Base-by-base conservation (phyloP, 2,113 vertebrate genomes). In the Clarias magur region DNA sequence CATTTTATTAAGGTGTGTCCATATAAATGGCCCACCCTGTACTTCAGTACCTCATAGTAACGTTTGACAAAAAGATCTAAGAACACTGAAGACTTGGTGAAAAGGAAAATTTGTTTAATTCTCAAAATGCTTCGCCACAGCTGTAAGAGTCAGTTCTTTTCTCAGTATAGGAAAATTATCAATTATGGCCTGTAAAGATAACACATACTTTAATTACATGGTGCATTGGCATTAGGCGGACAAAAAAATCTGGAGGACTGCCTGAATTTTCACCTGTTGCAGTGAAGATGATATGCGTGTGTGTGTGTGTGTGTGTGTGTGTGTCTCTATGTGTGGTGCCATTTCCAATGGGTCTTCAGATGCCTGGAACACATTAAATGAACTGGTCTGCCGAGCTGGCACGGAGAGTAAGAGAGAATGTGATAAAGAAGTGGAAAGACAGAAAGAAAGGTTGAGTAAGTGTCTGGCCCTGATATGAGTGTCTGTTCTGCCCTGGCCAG, bases 351-450 rank as follows among this genome's bases (percentile, higher is more conserved):
- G 2, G 68, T 75, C 80, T 67, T 34, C 70, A 65, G 27, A 54
- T 42, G 76, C 78, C 80, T 78, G 48, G 80, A 82, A 72, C 65
- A 65, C 67, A 60, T 88, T 38, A 85, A 53, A 84, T 68, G 53
- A 30, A 54, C 8, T 88, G 76, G 82, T 59, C 76, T 73, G 30
- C 54, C 57, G 56, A 60, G 23, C 67, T 27, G 65, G 38, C 72
- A 80, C 23, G 17, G 30, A 16, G 34, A 38, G 23, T 70, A 9
- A 85, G 13, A 30, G 17, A 78, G 59, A 42, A 67, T 59, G 63
- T 81, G 63, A 59, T 25, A 79, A 80, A 27, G 65, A 53, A 38
- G 42, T 60, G 9, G 13, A 70, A 48, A 81, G 84, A 30, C 30
- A 78, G 70, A 48, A 11, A 42, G 83, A 84, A 56, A 25, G 70